A percentile compares a stretch with the other conserved stretches of the same genome.
These are phyloP conservation scores for Zaprionus gabonicus DNA, from an alignment of 1,140 invertebrate genomes.

Conservation along the genomic window DNA sequence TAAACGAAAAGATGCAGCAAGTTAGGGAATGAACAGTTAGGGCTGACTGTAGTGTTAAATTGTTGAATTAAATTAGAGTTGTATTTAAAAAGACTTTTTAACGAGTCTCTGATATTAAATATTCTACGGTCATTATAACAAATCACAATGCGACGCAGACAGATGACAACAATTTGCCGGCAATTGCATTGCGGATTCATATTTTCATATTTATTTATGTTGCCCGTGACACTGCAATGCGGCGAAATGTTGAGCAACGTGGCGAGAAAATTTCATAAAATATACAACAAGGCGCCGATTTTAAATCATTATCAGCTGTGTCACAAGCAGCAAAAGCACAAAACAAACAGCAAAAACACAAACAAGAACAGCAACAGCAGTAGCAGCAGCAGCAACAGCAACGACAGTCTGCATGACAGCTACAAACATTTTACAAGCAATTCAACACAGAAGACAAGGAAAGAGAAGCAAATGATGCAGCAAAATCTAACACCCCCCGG, in stretches of 20 bases:
- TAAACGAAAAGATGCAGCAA: background rate
- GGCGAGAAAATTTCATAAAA: constrained; percentile 52
- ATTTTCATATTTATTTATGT: constrained; percentile 31
- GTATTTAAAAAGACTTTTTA: background rate
- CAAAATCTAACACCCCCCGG: constrained; percentile 30
- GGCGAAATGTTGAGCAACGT: constrained; percentile 43
- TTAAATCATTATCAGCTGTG: constrained; percentile 71
- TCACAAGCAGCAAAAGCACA: constrained; percentile 9
- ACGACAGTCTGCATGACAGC: constrained; percentile 61
- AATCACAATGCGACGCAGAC: constrained; percentile 39
- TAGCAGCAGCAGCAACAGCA: constrained; percentile 13
- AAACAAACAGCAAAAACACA: background rate
- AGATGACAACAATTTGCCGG: constrained; percentile 37
- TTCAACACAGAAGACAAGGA: constrained; percentile 58
- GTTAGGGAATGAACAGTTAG: background rate
- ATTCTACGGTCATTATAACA: constrained; percentile 2
- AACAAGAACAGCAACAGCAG: too few relatives aligned
- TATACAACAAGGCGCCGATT: constrained; percentile 55
- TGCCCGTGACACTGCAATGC: constrained; percentile 46
- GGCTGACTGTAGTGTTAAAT: background rate
- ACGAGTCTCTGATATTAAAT: background rate
- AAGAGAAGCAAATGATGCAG: constrained; percentile 55
- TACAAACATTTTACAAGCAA: constrained; percentile 81
- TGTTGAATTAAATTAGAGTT: background rate
- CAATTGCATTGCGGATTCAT: constrained; percentile 40